Conservation (phyloP, 2,113 vertebrate genomes). For the Uropsilus gracilis region DNA sequence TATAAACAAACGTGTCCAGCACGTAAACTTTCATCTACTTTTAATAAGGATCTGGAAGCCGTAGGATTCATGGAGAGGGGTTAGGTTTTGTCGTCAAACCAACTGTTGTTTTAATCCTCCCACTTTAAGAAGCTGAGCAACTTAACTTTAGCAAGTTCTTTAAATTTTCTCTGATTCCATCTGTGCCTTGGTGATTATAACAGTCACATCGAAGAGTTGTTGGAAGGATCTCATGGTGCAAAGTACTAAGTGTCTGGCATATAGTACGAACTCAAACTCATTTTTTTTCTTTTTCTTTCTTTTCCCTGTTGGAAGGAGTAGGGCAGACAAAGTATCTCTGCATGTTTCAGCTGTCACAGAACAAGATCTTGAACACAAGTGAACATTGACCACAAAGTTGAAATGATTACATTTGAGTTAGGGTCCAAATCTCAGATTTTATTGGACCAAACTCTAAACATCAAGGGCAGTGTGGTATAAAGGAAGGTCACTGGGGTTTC, state of each 20-base stretch:
- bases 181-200: slow-evolving; percentile 59
- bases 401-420: background rate
- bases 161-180: slow-evolving; percentile 26
- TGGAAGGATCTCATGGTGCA: slow-evolving; percentile 34
- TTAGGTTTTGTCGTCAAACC: slow-evolving; percentile 9
- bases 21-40: background rate
- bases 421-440: background rate
- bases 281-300: background rate
- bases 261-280: slow-evolving; percentile 48
- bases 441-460: background rate
- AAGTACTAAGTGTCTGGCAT: slow-evolving; percentile 48
- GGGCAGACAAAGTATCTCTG: slow-evolving; percentile 34
- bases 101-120: slow-evolving; percentile 2
- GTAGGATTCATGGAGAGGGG: background rate
- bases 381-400: background rate
- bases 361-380: background rate
- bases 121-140: background rate
- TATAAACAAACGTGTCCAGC: background rate
- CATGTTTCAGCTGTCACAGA: background rate
- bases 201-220: slow-evolving; percentile 47
- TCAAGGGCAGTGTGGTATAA: background rate
- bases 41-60: background rate
- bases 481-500: background rate
- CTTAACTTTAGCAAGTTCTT: slow-evolving; percentile 50
- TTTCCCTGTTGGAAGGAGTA: background rate